Evolutionary conservation across 2,113 vertebrate genomes (phyloP), one percentile per base, ranked within the genome.

Genomic region (Craseonycteris thonglongyai): DNA sequence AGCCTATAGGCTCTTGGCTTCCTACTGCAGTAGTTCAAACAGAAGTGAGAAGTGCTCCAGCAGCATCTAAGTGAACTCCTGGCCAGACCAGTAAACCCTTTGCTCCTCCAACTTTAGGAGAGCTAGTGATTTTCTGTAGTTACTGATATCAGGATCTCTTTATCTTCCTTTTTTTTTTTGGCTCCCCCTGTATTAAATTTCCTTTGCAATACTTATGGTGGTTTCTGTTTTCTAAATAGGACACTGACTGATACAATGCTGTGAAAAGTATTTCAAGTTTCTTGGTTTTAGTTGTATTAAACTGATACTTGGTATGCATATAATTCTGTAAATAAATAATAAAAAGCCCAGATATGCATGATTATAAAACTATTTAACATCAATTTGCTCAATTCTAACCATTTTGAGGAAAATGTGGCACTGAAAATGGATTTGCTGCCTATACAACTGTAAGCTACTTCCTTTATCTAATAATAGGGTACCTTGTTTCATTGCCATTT

Each of bases 241-340:
- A 75, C 33, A 6, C 24, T 72, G n/a, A 79, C 33, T 85, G 61
- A 58, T 40, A 91, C 3, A 35, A 28, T 51, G 35, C 7, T 76
- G 11, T 78, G 30, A 90, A 95, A 93, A 90, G 15, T 87, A 45
- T 33, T 59, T 93, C 75, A 87, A 78, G 12, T 42, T 66, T 93
- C 61, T 78, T 87, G 68, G 16, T 42, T 71, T 76, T 38, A 81
- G 63, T 21, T 87, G 21, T 30, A 76, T 75, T 93, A 59, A 90
- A 42, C n/a, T 56, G 9, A 76, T 49, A 80, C 42, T 47, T 66
- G 38, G 15, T 86, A 75, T 35, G 35, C 6, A 81, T 35, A 92
- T 35, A 47, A 47, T 26, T 71, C 11, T 19, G 76, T 76, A 87
- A 81, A 35, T 47, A 80, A 66, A 81, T 42, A 30, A 88, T 54